phyloP scores from a whole-genome alignment of 2,888 invertebrate species.

The Drosophila quinaria region DNA sequence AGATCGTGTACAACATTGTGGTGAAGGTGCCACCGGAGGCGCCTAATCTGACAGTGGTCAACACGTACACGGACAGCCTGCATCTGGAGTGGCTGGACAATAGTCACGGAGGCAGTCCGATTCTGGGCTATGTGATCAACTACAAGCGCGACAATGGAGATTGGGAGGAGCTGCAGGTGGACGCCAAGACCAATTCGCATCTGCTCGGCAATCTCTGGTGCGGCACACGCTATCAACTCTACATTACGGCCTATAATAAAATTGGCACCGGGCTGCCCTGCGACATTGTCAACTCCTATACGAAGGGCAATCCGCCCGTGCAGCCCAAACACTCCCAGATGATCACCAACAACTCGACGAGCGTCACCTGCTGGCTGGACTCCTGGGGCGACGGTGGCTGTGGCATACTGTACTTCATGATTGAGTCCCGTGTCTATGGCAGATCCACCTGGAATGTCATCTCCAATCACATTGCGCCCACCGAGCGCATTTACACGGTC shows the following conservation, averaged over 20 bases:
- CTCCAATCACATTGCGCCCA: conserved; percentile 93
- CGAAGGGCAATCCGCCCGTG: conserved; percentile 92
- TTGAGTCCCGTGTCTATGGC: conserved; percentile 90
- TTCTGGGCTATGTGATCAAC: conserved; percentile 94
- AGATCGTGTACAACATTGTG: conserved; percentile 90
- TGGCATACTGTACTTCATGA: conserved; percentile 93
- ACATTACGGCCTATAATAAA: conserved; percentile 95
- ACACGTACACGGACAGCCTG: conserved; percentile 93
- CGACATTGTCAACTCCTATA: conserved; percentile 94
- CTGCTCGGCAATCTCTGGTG: conserved; percentile 94
- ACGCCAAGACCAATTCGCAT: conserved; percentile 92
- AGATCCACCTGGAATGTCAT: conserved; percentile 90
- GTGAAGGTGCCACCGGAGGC: conserved; percentile 94
- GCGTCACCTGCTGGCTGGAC: conserved; percentile 94
- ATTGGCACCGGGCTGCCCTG: conserved; percentile 96
- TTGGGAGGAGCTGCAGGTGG: conserved; percentile 96
- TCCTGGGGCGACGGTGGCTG: conserved; percentile 96
- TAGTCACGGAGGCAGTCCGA: conserved; percentile 93
- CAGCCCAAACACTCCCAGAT: conserved; percentile 93
- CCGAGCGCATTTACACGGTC: conserved; percentile 93
- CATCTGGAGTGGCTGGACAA: conserved; percentile 93
- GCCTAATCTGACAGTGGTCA: conserved; percentile 92
- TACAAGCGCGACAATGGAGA: conserved; percentile 96
- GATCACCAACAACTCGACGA: conserved; percentile 94
- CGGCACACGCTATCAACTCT: conserved; percentile 94